These are phyloP conservation scores for Parazoanthus darwini DNA, from an alignment of 92 coral and sea anemone species.

Conservation along the genomic window DNA sequence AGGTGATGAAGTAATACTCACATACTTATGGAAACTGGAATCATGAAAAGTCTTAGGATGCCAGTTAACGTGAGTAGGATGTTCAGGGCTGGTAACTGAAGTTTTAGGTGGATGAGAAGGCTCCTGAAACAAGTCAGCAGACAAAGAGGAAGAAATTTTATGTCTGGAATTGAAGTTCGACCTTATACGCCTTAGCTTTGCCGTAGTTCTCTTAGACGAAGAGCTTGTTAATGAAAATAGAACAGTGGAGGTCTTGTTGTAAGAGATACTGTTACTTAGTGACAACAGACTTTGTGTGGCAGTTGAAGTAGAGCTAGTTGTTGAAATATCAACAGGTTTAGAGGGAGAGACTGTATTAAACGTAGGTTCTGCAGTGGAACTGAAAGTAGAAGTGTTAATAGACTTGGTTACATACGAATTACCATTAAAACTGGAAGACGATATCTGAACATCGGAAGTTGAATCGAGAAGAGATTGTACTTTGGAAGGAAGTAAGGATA, in stretches of 20 bases:
- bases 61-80: no score
- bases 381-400: neutral
- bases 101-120: no score
- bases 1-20: neutral
- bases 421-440: neutral
- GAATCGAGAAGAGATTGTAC: neutral
- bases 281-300: constrained; percentile 17
- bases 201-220: neutral
- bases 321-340: neutral
- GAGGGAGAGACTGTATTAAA: constrained; percentile 13
- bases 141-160: neutral
- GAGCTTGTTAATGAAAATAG: neutral
- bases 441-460: neutral
- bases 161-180: neutral
- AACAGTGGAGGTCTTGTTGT: neutral
- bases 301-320: neutral
- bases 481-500: neutral
- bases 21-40: no score
- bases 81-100: neutral
- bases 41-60: neutral
- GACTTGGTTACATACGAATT: neutral
- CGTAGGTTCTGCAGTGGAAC: neutral
- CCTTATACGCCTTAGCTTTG: neutral
- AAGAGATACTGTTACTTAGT: neutral
- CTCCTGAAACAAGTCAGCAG: neutral